These are phyloP conservation scores for Adineta ricciae DNA, from an alignment of 2,888 invertebrate species.

Conservation along the genomic window DNA sequence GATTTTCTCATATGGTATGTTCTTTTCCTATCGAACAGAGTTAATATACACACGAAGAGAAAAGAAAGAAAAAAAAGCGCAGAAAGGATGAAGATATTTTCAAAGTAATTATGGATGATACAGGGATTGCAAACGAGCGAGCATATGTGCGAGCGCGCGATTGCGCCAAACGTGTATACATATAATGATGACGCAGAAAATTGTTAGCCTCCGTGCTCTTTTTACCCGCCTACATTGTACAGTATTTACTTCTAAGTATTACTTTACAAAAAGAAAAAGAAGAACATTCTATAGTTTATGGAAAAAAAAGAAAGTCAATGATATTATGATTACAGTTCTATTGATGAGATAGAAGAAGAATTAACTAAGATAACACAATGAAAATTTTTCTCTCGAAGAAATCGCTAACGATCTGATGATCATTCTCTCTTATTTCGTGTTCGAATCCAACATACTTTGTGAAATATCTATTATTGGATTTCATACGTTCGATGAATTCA, in stretches of 20 bases:
- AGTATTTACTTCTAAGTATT: background rate
- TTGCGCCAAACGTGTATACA: too few species aligned
- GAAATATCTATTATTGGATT: background rate
- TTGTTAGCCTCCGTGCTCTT: background rate
- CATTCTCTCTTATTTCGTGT: background rate
- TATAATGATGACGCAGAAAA: background rate
- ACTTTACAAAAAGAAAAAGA: slow-evolving; percentile 3
- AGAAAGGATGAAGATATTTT: background rate
- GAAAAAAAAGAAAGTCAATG: background rate
- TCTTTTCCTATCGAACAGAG: background rate
- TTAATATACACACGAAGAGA: background rate
- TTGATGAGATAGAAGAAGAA: background rate
- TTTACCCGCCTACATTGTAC: background rate
- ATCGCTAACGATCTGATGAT: too few species aligned
- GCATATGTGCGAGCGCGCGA: background rate
- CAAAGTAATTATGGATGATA: background rate
- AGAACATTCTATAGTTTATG: background rate
- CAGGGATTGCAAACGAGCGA: too few species aligned
- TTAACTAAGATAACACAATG: background rate
- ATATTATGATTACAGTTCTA: background rate
- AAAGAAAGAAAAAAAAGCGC: background rate
- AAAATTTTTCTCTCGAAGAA: background rate
- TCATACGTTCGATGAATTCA: background rate
- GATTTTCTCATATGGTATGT: background rate
- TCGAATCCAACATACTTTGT: background rate